Conservation (phyloP, 2,797 vertebrate species). For the Hoplostethus atlanticus region DNA sequence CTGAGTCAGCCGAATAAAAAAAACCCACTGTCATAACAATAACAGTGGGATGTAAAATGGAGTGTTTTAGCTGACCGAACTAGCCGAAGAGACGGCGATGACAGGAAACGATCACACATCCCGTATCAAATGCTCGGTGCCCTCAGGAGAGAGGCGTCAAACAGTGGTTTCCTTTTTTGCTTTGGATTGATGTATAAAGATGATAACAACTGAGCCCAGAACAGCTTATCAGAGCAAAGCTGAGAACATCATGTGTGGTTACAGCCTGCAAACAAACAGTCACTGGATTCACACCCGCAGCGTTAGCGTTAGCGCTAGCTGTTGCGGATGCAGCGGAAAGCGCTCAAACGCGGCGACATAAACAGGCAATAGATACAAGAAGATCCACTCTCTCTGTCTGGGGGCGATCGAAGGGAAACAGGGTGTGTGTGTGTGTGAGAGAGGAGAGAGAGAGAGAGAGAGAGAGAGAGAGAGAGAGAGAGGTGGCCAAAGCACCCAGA, state of each 20-base stretch:
- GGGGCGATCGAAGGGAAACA: constrained; percentile 36
- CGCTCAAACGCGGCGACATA: constrained; percentile 19
- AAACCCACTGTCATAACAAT: constrained; percentile 58
- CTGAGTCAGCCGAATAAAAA: constrained; percentile 67
- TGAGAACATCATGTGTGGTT: neutral
- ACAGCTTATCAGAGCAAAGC: constrained; percentile 7
- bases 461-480: constrained; percentile 23
- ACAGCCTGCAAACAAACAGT: neutral
- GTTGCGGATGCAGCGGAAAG: constrained; percentile 20
- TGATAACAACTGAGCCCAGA: constrained; percentile 13
- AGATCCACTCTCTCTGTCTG: constrained; percentile 36
- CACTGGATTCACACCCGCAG: constrained; percentile 7
- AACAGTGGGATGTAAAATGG: constrained; percentile 35
- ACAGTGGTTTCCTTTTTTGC: constrained; percentile 10
- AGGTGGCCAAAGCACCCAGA: constrained; percentile 48
- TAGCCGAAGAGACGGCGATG: constrained; percentile 22
- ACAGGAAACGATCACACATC: constrained; percentile 17
- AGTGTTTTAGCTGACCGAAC: constrained; percentile 53
- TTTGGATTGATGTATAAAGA: constrained; percentile 5
- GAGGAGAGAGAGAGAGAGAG: constrained; percentile 27
- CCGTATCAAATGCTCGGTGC: constrained; percentile 25
- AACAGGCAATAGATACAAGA: constrained; percentile 45
- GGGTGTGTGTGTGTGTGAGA: constrained; percentile 28
- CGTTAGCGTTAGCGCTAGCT: neutral
- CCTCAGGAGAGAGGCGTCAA: neutral